These are phyloP conservation scores for Entelurus aequoreus DNA, from an alignment of 2,113 vertebrate genomes.

Conservation along the genomic window DNA sequence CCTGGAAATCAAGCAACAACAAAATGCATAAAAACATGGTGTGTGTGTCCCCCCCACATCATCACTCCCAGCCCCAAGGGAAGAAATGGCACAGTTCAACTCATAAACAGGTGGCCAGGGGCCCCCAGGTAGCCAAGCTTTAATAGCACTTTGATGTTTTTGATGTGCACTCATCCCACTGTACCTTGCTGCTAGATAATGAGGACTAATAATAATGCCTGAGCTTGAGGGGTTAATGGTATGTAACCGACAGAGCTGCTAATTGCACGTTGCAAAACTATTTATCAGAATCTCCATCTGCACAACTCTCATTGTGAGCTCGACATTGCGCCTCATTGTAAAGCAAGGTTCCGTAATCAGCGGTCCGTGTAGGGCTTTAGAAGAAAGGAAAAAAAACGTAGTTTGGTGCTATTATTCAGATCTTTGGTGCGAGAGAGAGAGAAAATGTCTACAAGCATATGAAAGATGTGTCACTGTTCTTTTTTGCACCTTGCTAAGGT, in stretches of 20 bases:
- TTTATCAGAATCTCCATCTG: slow-evolving; percentile 99
- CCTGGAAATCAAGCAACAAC: slow-evolving; percentile 37
- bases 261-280: slow-evolving; percentile 99
- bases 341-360: slow-evolving; percentile 99
- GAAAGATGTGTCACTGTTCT: slow-evolving; percentile 38
- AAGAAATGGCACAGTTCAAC: slow-evolving; percentile 66
- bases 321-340: slow-evolving; percentile 99
- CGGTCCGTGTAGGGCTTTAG: slow-evolving; percentile 79
- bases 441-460: slow-evolving; percentile 12
- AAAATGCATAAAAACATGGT: slow-evolving; percentile 49
- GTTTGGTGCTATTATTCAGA: slow-evolving; percentile 57
- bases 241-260: slow-evolving; percentile 96
- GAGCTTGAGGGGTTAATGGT: slow-evolving; percentile 99
- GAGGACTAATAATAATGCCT: slow-evolving; percentile 94
- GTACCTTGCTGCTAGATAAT: slow-evolving; percentile 98
- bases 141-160: slow-evolving; percentile 92
- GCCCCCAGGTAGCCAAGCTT: slow-evolving; percentile 44
- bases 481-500: slow-evolving; percentile 30
- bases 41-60: slow-evolving; percentile 35
- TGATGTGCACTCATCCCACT: slow-evolving; percentile 96
- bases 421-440: slow-evolving; percentile 7
- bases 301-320: slow-evolving; percentile 89
- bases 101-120: slow-evolving; percentile 71
- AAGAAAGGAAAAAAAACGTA: too few relatives aligned
- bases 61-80: slow-evolving; percentile 62